A percentile compares a stretch with the other conserved stretches of the same genome.
phyloP scores from a whole-genome alignment of 2,113 vertebrate genomes.

The Columba janthina region DNA sequence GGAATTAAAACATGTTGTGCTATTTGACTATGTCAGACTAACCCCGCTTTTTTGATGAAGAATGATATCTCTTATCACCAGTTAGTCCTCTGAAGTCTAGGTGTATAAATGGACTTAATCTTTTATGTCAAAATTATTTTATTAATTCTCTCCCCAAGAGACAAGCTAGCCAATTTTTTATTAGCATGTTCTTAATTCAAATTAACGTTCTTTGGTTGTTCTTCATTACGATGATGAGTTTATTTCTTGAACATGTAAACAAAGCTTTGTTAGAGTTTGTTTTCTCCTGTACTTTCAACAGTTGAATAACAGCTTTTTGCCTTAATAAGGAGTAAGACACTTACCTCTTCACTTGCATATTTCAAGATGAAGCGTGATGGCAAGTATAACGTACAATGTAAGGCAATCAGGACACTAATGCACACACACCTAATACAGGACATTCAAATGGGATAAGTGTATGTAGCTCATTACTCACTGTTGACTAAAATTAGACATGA shows the following conservation, averaged over 20 bases:
- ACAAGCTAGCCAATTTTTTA: not conserved
- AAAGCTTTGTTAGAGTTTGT: not conserved
- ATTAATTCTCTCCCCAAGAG: not conserved
- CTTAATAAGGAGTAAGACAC: not conserved
- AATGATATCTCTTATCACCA: not conserved
- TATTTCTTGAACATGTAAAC: not conserved
- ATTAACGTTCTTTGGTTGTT: not conserved
- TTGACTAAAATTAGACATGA: constrained; percentile 23
- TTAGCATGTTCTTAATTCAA: not conserved
- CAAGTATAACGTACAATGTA: not conserved
- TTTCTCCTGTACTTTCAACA: not conserved
- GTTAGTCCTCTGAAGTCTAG: not conserved
- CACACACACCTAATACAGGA: not conserved
- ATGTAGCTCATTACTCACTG: not conserved
- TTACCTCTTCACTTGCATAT: not conserved
- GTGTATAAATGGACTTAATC: not conserved
- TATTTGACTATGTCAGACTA: not conserved
- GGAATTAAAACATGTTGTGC: not conserved
- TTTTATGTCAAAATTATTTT: not conserved
- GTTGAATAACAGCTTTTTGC: not conserved
- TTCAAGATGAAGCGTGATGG: not conserved
- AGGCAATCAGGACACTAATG: not conserved
- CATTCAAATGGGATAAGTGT: not conserved
- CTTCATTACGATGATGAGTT: not conserved
- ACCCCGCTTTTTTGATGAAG: not conserved